Conservation (phyloP, 2,888 invertebrate species). For the Drosophila merina region DNA sequence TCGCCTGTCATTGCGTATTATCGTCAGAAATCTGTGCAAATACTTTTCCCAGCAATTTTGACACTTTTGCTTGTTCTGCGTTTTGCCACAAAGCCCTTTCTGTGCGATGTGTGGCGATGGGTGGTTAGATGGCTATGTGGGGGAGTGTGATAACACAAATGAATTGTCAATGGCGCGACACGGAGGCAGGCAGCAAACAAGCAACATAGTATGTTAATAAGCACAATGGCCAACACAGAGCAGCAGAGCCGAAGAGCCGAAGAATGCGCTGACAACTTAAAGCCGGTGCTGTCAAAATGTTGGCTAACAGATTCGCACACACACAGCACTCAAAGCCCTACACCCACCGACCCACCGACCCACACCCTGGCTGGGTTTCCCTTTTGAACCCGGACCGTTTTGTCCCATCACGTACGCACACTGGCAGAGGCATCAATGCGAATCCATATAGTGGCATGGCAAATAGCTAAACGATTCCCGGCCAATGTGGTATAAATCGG, state of each 20-base stretch:
- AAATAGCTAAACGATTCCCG: slow-evolving; percentile 63
- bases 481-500: slow-evolving; percentile 68
- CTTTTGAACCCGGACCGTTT: slow-evolving; percentile 61
- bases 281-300: slow-evolving; percentile 73
- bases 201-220: slow-evolving; percentile 59
- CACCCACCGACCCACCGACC: neutral
- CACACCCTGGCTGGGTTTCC: neutral
- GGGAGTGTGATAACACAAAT: slow-evolving; percentile 59
- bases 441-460: slow-evolving; percentile 23
- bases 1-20: slow-evolving; percentile 39
- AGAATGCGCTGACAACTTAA: slow-evolving; percentile 75
- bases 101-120: neutral
- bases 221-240: slow-evolving; percentile 43
- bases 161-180: slow-evolving; percentile 71
- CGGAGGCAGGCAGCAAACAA: slow-evolving; percentile 50
- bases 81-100: slow-evolving; percentile 47
- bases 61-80: slow-evolving; percentile 39
- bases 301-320: slow-evolving; percentile 45
- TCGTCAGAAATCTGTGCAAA: slow-evolving; percentile 37
- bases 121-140: too few species aligned
- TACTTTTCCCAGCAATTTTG: slow-evolving; percentile 33
- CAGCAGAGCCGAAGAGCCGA: slow-evolving; percentile 58
- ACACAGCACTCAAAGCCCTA: slow-evolving; percentile 7
- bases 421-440: slow-evolving; percentile 29
- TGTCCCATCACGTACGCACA: slow-evolving; percentile 66